Evolutionary conservation across 2,797 vertebrate species (phyloP), one percentile per base, ranked within the genome.

Genomic region (Sebastolobus altivelis): DNA sequence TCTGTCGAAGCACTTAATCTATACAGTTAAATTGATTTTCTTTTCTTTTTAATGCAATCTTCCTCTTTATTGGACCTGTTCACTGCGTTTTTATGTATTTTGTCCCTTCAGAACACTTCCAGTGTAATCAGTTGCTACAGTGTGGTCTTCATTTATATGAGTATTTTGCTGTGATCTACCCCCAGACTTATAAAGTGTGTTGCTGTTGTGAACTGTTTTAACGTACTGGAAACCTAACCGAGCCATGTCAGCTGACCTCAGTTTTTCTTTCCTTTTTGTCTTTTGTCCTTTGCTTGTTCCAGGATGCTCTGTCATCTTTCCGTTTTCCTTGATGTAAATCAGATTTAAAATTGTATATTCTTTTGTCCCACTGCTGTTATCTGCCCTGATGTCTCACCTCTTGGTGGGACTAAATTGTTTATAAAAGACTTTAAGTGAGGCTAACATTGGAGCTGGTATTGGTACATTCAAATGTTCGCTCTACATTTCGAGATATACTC

Each of bases 221-320:
- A 84, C 66, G 73, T 78, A 93, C 93, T 94, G 92, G 93, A 95
- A 93, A 87, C 71, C 65, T 71, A 87, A 91, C 82, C 67, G 92
- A 95, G 94, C 93, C 91, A 93, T 87, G 89, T 93, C 86, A 89
- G 88, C 90, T 92, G 92, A 95, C 92, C 93, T 94, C 92, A 91
- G 77, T 87, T 88, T 86, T 90, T 87, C 46, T 67, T 82, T 71
- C 72, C 56, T 82, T 60, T 71, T 65, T 67, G 27, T 81, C 55
- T 75, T 63, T 71, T 73, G 55, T 40, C 56, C 29, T 68, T 65
- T 63, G 1, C 76, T 55, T 16, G 37, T 81, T 85, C 33, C 69
- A 65, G 62, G 74, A 78, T 58, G 55, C 58, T 72, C 72, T 35
- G 60, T 78, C 52, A 35, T 74, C 18, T 70, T 80, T 43, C 40